Evolutionary conservation across 1,140 invertebrate species (phyloP).

Genomic region (Drosophila guanche): DNA sequence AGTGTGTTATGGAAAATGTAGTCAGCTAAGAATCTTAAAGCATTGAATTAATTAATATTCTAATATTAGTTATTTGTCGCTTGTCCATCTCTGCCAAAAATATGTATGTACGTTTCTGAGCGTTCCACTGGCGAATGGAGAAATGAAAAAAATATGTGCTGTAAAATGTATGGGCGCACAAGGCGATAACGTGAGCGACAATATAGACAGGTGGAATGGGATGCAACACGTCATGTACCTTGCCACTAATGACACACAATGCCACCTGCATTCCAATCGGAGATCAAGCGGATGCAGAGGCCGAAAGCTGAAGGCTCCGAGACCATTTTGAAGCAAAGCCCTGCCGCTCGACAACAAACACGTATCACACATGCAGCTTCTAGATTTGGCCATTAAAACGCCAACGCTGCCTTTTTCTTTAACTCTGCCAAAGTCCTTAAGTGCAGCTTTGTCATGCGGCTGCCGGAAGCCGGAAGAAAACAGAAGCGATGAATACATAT

Average conservation of each 20-base stretch:
- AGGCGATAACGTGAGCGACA: constrained; percentile 10
- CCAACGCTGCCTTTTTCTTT: constrained; percentile 7
- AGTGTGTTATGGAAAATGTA: too few species aligned
- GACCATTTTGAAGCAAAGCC: constrained; percentile 64
- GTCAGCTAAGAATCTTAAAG: too few species aligned
- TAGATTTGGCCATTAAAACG: constrained; percentile 66
- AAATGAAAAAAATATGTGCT: constrained; percentile 24
- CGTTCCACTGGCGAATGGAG: constrained; percentile 9
- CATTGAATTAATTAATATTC: constrained; percentile 20
- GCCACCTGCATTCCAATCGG: constrained; percentile 53
- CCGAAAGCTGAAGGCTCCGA: constrained; percentile 31
- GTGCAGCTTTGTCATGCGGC: constrained; percentile 26
- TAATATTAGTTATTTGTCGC: neutral
- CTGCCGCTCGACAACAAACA: constrained; percentile 56
- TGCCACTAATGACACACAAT: constrained; percentile 37
- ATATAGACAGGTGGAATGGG: neutral
- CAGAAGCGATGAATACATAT: constrained; percentile 43
- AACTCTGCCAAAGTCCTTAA: constrained; percentile 41
- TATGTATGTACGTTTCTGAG: constrained; percentile 11
- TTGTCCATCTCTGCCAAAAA: too few species aligned
- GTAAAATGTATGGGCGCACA: constrained; percentile 53
- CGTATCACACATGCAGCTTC: constrained; percentile 56
- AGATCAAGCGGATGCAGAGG: constrained; percentile 25
- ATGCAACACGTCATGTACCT: constrained; percentile 27
- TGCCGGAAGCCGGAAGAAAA: constrained; percentile 2